Conservation (phyloP, 2,888 invertebrate genomes). For the Enchytraeus crypticus region DNA sequence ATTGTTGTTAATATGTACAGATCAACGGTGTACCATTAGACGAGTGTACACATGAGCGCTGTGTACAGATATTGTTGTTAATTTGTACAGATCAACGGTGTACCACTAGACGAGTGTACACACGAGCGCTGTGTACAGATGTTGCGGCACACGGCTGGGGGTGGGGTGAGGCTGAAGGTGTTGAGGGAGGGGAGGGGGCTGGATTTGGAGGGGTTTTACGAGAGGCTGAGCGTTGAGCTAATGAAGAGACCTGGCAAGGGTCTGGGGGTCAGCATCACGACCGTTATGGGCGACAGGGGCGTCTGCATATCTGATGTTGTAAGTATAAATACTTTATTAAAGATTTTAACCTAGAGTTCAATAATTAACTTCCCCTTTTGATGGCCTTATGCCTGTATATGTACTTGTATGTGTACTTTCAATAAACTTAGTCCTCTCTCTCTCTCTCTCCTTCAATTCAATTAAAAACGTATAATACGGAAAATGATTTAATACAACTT, state of each 20-base stretch:
- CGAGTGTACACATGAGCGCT: constrained; percentile 6
- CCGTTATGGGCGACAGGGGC: constrained; percentile 34
- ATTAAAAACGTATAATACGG: no score
- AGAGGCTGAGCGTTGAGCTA: constrained; percentile 62
- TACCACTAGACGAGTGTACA: constrained; percentile 70
- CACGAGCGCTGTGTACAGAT: constrained; percentile 62
- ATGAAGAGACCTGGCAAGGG: constrained; percentile 77
- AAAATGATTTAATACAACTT: no score
- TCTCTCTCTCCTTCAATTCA: no score
- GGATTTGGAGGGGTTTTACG: constrained; percentile 57
- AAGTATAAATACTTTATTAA: not conserved
- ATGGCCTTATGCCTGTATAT: not conserved
- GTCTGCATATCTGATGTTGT: constrained; percentile 8
- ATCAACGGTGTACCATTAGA: constrained; percentile 71
- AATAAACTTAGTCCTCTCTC: no score
- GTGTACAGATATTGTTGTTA: not conserved
- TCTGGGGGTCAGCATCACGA: constrained; percentile 65
- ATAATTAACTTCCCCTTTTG: not conserved
- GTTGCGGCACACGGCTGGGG: constrained; percentile 68
- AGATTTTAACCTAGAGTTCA: not conserved
- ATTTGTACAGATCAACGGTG: constrained; percentile 59
- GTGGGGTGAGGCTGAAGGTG: constrained; percentile 71
- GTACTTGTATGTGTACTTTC: no score
- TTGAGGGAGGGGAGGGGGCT: constrained; percentile 55
- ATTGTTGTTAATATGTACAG: no score